Base-by-base conservation (phyloP, 2,797 vertebrate species). In the Denticeps clupeoides region DNA sequence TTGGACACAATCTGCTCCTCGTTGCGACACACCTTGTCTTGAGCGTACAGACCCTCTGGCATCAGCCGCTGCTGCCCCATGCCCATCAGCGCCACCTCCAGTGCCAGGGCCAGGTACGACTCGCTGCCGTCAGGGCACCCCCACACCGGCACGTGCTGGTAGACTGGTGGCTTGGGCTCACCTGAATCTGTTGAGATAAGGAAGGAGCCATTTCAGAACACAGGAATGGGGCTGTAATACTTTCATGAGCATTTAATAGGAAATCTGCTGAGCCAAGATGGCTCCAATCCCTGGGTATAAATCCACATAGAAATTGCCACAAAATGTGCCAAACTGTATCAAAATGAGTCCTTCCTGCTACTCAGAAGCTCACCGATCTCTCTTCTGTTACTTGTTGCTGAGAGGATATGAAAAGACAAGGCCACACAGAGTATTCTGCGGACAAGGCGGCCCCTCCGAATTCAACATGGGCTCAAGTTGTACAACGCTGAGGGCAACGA, bases 21-120 rank as follows among this genome's bases (percentile, higher is more conserved):
- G 0, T 97, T 97, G 25, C 93, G 91, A 67, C 94, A 97, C 53
- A 99, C 93, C 72, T 98, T 98, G 67, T 97, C 94, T 78, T 97
- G 93, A 22, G 93, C 89, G 0, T 97, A 97, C 2, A 97, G 80
- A 27, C 93, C 93, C 74, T 97, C 94, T 0, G 94, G 93, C 93
- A 98, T 99, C 67, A 97, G 85, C 45, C 94, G 84, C 72, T 99
- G 94, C 71, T 99, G 94, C 45, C 94, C 94, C 90, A 99, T 92
- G 4, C 94, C 94, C 90, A 99, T 90, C 58, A 98, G 74, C 5
- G 91, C 90, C 69, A 97, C 94, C 77, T 98, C 94, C 59, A 97
- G 71, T 48, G 94, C 90, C 67, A 99, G 60, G 4, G 92, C 89
- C 67, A 99, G 80, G 78, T 93, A 97, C 9, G 93, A 97, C 71